Evolutionary conservation across 2,113 vertebrate species (phyloP), one percentile per base, ranked within the genome.

Genomic region (Poeciliopsis retropinna): DNA sequence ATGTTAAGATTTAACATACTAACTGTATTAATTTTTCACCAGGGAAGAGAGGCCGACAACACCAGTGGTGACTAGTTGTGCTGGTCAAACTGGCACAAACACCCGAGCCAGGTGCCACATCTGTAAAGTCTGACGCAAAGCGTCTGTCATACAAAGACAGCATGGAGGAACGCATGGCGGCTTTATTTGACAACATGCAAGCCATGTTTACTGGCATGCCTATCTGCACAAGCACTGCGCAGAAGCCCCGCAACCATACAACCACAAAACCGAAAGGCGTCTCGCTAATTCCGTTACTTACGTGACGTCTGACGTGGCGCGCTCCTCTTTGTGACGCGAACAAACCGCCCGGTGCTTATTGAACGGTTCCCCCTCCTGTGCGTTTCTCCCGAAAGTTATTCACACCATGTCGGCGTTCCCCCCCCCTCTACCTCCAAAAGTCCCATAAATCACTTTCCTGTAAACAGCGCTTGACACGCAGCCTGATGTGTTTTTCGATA

Each of bases 391-490:
- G 73, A 89, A 80, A 88, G 71, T 81, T 78, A 71, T 71, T 88
- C 75, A 86, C 60, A 80, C 76, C 79, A 67, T 88, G 89, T 90
- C 82, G 80, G 67, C 72, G 70, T 83, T 91, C 72, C 64, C 64
- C 83, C 72, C 64, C 64, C 83, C 71, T 72, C 80, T 76, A 75
- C 69, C 75, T 69, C 73, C 90, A 75, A 93, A 89, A 89, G 85
- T 85, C 90, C 85, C 94, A 95, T 95, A 93, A 95, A 95, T 95
- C 94, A 95, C 87, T 87, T 90, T 92, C 84, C 87, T 94, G 92
- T 94, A 95, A 95, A 94, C 92, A 95, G 86, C 81, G 87, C 91
- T 95, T 95, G 94, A 95, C 94, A 93, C 72, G 15, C 73, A 90
- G 89, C 86, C 93, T 85, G 94, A 94, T 95, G 92, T 93, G 88